Conservation (phyloP, 2,113 vertebrate species). For the Sebastes schlegelii region DNA sequence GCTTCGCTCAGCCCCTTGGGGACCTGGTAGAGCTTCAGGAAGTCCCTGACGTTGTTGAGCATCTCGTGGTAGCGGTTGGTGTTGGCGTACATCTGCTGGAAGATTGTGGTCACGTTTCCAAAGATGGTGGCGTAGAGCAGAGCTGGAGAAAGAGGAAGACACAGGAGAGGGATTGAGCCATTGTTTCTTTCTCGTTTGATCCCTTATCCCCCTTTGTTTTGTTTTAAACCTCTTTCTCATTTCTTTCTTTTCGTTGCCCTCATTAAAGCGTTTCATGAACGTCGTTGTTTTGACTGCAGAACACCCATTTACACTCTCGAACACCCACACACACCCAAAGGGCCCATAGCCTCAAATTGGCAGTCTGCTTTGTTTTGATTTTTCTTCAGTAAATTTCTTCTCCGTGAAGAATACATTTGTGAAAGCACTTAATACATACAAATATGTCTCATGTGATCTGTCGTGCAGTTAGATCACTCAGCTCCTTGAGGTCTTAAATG, state of each 20-base stretch:
- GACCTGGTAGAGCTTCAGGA: conserved; percentile 98
- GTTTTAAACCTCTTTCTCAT: not conserved
- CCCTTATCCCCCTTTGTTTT: not conserved
- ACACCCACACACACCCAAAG: not conserved
- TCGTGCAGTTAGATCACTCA: not conserved
- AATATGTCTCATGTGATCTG: not conserved
- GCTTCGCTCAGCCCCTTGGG: conserved; percentile 97
- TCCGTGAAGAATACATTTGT: not conserved
- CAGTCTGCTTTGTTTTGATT: not conserved
- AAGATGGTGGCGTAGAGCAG: conserved; percentile 99
- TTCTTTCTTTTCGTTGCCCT: not conserved
- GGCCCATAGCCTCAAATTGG: not conserved
- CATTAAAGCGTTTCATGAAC: conserved; percentile 4
- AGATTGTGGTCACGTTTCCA: conserved; percentile 98
- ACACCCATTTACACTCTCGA: not conserved
- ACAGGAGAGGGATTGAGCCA: not conserved
- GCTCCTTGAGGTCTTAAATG: not conserved
- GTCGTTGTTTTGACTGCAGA: not conserved
- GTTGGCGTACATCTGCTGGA: conserved; percentile 99
- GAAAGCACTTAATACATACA: not conserved
- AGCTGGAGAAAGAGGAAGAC: conserved; percentile 78
- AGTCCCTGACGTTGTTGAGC: conserved; percentile 97
- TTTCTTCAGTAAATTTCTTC: not conserved
- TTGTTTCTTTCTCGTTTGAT: too few relatives aligned
- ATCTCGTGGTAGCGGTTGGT: conserved; percentile 98